Evolutionary conservation across 2,113 vertebrate genomes (phyloP).

Genomic region (rat (Rattus norvegicus)): GRCr8 NC_086027.1:91087501-91088000

Average conservation of each 20-base stretch:
- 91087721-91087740: background rate
- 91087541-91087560: background rate
- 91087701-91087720: background rate
- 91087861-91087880: accelerated
- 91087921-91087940: background rate
- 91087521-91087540: background rate
- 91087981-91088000: background rate
- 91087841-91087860: background rate
- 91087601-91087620: background rate
- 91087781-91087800: background rate
- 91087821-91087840: background rate
- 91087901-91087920: background rate
- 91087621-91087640: background rate
- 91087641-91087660: background rate
- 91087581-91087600: background rate
- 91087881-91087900: background rate
- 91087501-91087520: background rate
- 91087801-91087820: background rate
- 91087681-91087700: background rate
- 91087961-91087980: background rate
- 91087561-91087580: background rate
- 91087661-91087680: background rate
- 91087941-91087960: background rate
- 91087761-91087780: background rate
- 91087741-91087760: background rate